Evolutionary conservation across 2,113 vertebrate genomes (phyloP).

Genomic region (Castor canadensis): DNA sequence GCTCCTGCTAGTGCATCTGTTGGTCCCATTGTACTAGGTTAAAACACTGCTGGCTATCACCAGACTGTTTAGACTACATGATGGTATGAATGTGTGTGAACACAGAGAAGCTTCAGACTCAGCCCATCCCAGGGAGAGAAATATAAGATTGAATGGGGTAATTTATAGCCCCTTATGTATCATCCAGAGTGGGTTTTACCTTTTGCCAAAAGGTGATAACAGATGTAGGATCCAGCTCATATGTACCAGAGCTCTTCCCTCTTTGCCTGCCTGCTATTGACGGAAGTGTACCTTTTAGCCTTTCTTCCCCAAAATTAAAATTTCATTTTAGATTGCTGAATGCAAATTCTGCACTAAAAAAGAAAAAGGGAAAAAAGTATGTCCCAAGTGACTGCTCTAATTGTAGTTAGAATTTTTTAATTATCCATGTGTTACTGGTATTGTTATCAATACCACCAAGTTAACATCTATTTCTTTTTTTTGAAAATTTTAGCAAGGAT

Average conservation of each 20-base stretch:
- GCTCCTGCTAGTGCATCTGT: background rate
- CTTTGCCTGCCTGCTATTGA: background rate
- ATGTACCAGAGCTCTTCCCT: background rate
- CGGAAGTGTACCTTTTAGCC: background rate
- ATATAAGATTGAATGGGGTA: background rate
- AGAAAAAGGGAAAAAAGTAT: background rate
- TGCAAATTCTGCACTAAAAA: background rate
- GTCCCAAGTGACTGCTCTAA: background rate
- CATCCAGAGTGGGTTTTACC: background rate
- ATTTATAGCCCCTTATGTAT: background rate
- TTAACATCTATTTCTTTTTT: background rate
- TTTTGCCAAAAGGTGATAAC: background rate
- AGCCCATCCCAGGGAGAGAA: background rate
- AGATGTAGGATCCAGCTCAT: background rate
- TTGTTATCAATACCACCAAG: background rate
- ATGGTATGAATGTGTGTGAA: background rate
- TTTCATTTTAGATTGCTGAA: conserved; percentile 35
- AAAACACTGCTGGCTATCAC: background rate
- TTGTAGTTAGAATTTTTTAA: background rate
- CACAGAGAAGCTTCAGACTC: background rate
- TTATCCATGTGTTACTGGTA: background rate
- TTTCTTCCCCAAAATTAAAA: conserved; percentile 23
- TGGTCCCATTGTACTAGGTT: background rate
- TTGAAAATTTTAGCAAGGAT: too few species aligned
- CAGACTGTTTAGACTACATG: background rate